phyloP scores from a whole-genome alignment of 2,797 vertebrate genomes.

The Periparus ater region DNA sequence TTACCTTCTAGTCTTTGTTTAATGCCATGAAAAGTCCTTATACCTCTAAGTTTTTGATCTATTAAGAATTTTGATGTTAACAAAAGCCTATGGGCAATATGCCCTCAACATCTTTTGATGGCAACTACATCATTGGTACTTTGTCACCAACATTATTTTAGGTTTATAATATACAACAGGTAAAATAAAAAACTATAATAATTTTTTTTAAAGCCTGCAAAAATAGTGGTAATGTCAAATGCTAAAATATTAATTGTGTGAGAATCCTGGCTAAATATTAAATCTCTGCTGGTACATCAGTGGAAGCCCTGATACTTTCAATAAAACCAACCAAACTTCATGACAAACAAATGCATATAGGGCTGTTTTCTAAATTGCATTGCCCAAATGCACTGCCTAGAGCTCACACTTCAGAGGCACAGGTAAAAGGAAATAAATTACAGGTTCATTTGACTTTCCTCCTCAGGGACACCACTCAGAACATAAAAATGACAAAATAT shows the following conservation, averaged over 20 bases:
- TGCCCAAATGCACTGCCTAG: not conserved
- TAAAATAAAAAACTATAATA: not conserved
- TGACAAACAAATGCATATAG: not conserved
- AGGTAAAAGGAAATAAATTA: not conserved
- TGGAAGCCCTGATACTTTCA: not conserved
- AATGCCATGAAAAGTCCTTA: not conserved
- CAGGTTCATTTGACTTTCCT: not conserved
- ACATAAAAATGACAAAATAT: not conserved
- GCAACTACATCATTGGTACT: not conserved
- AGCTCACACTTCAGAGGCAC: not conserved
- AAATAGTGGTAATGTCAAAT: not conserved
- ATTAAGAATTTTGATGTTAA: not conserved
- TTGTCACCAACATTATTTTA: not conserved
- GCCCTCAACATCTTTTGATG: not conserved
- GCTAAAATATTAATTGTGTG: not conserved
- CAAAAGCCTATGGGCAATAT: not conserved
- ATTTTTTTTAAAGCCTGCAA: not conserved
- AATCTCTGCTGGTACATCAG: not conserved
- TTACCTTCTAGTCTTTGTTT: not conserved
- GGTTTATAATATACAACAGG: not conserved
- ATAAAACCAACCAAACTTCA: not conserved
- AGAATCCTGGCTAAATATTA: not conserved
- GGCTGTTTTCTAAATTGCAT: not conserved
- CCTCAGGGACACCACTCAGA: not conserved
- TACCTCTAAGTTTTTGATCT: not conserved